Percentiles rank a stretch among this genome's conserved stretches.
Conservation (phyloP, 2,797 vertebrate genomes). For the Melopsittacus undulatus region DNA sequence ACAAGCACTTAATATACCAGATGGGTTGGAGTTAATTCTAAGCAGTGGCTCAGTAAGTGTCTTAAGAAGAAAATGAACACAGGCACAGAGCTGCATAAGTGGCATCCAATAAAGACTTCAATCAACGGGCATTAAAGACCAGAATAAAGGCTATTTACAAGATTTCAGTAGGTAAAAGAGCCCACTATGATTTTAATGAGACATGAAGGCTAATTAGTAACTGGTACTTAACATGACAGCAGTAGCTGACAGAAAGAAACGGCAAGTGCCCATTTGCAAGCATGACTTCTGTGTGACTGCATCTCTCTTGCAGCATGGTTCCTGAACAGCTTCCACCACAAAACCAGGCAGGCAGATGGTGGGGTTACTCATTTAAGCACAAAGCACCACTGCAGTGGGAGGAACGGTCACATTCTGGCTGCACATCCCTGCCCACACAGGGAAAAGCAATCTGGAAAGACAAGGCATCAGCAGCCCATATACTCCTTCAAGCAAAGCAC, state of each 20-base stretch:
- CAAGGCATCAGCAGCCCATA: background rate
- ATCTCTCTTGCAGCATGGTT: background rate
- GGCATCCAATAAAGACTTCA: slow-evolving; percentile 57
- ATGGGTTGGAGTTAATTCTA: slow-evolving; percentile 43
- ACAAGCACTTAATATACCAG: slow-evolving; percentile 45
- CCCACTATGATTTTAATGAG: slow-evolving; percentile 27
- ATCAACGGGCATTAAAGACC: slow-evolving; percentile 44
- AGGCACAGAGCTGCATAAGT: slow-evolving; percentile 47
- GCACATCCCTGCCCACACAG: background rate
- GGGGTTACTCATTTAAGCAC: background rate
- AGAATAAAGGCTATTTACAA: slow-evolving; percentile 47
- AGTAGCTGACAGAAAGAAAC: background rate
- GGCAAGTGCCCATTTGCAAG: background rate
- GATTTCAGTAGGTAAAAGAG: slow-evolving; percentile 29
- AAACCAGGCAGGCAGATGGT: background rate
- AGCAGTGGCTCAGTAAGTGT: slow-evolving; percentile 35
- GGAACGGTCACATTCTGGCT: background rate
- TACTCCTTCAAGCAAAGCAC: background rate
- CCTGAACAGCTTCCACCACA: background rate
- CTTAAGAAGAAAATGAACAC: slow-evolving; percentile 42
- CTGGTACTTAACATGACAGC: slow-evolving; percentile 15
- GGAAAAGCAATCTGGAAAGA: background rate
- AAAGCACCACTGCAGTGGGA: background rate
- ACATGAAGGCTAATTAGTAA: slow-evolving; percentile 40
- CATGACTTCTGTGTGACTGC: background rate